Evolutionary conservation across 2,888 invertebrate species (phyloP).

Genomic region (Diarsia dahlii): DNA sequence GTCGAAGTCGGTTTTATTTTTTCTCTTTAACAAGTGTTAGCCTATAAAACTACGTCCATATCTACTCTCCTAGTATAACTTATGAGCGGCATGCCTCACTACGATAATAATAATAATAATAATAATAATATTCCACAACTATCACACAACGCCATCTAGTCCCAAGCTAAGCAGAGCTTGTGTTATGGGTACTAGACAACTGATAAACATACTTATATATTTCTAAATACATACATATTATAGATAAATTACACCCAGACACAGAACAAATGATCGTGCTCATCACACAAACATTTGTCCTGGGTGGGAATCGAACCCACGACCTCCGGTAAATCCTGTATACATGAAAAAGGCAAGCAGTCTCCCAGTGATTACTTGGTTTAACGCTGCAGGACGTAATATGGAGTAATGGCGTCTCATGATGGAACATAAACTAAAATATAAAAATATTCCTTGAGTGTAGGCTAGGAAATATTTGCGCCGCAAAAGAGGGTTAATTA

Average conservation of each 20-base stretch:
- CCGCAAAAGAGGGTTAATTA: slow-evolving; percentile 42
- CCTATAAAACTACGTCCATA: neutral
- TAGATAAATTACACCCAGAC: too few species aligned
- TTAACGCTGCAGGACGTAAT: slow-evolving; percentile 59
- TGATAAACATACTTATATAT: too few species aligned
- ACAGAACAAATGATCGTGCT: too few species aligned
- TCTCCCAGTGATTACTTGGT: slow-evolving; percentile 47
- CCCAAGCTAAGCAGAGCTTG: too few species aligned
- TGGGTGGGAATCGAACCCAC: too few species aligned
- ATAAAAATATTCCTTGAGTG: slow-evolving; percentile 46
- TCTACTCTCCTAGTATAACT: slow-evolving; percentile 17
- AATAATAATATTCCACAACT: too few species aligned
- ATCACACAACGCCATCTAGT: too few species aligned
- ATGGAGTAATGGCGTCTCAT: slow-evolving; percentile 53
- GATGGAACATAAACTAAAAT: slow-evolving; percentile 57
- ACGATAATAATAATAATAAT: too few species aligned
- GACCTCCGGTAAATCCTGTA: slow-evolving; percentile 47
- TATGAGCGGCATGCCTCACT: slow-evolving; percentile 19
- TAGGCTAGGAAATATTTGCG: slow-evolving; percentile 37
- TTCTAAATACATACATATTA: too few species aligned
- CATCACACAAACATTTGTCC: too few species aligned
- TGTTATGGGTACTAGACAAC: too few species aligned
- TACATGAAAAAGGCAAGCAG: slow-evolving; percentile 60
- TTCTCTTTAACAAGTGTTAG: neutral
- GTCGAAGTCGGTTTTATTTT: too few species aligned